Conservation (phyloP, 2,888 invertebrate genomes). For the Coleophora flavipennella region DNA sequence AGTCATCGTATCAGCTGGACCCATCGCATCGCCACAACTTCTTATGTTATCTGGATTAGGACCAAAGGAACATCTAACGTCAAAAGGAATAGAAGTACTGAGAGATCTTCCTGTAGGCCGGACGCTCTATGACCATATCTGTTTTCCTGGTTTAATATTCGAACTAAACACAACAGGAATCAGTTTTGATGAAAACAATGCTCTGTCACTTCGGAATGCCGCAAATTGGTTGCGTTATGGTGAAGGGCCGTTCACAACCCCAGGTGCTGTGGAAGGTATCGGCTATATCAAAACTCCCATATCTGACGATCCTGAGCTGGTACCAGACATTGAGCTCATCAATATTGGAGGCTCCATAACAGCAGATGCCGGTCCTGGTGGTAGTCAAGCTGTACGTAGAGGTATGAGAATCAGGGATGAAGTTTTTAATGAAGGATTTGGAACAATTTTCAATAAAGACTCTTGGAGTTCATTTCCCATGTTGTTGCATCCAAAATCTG, state of each 20-base stretch:
- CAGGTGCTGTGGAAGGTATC: conserved; percentile 79
- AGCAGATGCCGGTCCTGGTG: conserved; percentile 66
- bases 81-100: conserved; percentile 71
- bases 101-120: conserved; percentile 78
- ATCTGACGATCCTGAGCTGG: conserved; percentile 69
- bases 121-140: conserved; percentile 75
- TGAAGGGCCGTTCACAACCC: conserved; percentile 58
- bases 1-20: conserved; percentile 88
- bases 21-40: conserved; percentile 91
- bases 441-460: conserved; percentile 66
- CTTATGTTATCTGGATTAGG: conserved; percentile 88
- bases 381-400: conserved; percentile 57
- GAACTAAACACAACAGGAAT: conserved; percentile 48
- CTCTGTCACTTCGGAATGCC: conserved; percentile 21
- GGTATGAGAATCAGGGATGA: conserved; percentile 71
- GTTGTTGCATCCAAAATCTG: conserved; percentile 82
- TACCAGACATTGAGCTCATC: conserved; percentile 79
- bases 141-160: conserved; percentile 63
- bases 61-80: conserved; percentile 64
- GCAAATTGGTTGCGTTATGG: conserved; percentile 47
- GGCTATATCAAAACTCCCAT: conserved; percentile 75
- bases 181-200: conserved; percentile 36
- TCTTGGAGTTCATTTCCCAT: conserved; percentile 77
- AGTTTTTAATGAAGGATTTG: conserved; percentile 70
- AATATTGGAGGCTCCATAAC: conserved; percentile 75